Evolutionary conservation across 2,113 vertebrate genomes (phyloP), one percentile per base, ranked within the genome.

Genomic region (Siniperca chuatsi): DNA sequence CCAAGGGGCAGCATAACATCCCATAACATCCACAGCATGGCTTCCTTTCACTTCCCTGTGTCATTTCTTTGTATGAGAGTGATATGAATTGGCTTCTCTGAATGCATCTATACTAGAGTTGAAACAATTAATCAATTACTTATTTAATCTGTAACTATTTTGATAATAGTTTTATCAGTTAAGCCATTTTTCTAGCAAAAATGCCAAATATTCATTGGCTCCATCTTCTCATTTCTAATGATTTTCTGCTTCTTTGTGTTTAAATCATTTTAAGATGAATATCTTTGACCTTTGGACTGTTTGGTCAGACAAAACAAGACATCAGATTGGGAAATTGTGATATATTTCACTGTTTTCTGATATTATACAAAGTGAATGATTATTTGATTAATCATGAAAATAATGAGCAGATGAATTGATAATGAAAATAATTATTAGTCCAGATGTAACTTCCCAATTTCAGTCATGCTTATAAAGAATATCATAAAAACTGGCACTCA

Each of bases 1-100:
- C 83, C 16, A 79, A 16, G 75, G 21, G 87, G 88, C 88, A 91
- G 81, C 85, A 91, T 23, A 69, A 69, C 58, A 71, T 50, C 57
- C 44, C 4, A 23, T 35, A 74, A 79, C 8, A 65, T 44, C 12
- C 18, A 25, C 6, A 42, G 64, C 10, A 69, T 18, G 25, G 5
- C 60, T 4, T 60, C 20, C 12, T 33, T 4, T 83, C 65, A 69
- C 54, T 44, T n/a, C 9, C 2, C 33, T 16, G 20, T 60, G 20
- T 12, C 54, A 29, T 48, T 40, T 68, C 3, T 58, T 20, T 48
- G 33, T 8, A 10, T 44, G 8, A 37, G 0, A n/a, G 25, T 57
- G 23, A n/a, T 8, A 3, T 62, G 4, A 44, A 20, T 40, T 67
- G 15, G 6, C 52, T 55, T 77, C 33, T 44, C 4, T 58, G 21